A percentile compares a stretch with the other conserved stretches of the same genome.
Conservation (phyloP, 1,140 invertebrate genomes). For the Heliothis subflexa region DNA sequence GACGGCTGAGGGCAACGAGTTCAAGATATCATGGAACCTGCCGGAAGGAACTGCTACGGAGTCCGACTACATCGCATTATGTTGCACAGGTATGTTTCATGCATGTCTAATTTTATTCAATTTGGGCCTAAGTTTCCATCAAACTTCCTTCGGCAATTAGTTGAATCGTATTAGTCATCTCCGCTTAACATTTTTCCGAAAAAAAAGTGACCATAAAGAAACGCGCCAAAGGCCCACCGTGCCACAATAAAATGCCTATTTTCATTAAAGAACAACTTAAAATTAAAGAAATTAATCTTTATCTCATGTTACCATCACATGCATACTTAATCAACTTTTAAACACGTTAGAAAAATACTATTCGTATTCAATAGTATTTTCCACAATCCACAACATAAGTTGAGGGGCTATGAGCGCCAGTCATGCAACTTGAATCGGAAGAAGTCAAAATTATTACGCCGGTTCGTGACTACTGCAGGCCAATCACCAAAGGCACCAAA, state of each 20-base stretch:
- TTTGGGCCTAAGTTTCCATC: not conserved
- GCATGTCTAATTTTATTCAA: not conserved
- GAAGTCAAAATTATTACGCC: not conserved
- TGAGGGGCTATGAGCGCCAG: not conserved
- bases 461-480: not conserved
- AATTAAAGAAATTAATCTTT: no score
- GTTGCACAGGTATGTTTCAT: slow-evolving; percentile 69
- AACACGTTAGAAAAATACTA: not conserved
- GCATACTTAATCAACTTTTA: no score
- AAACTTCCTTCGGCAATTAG: not conserved
- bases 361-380: not conserved
- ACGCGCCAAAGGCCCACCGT: no score
- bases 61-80: slow-evolving; percentile 77
- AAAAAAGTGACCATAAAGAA: no score
- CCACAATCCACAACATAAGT: not conserved
- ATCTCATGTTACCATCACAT: no score
- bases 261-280: no score
- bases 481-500: not conserved
- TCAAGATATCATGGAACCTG: slow-evolving; percentile 71
- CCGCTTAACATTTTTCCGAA: no score
- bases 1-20: slow-evolving; percentile 60
- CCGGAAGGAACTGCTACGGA: slow-evolving; percentile 62
- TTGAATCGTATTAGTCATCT: no score
- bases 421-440: not conserved
- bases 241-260: no score